Evolutionary conservation across 2,113 vertebrate genomes (phyloP), one percentile per base, ranked within the genome.

Genomic region (Acanthisitta chloris): DNA sequence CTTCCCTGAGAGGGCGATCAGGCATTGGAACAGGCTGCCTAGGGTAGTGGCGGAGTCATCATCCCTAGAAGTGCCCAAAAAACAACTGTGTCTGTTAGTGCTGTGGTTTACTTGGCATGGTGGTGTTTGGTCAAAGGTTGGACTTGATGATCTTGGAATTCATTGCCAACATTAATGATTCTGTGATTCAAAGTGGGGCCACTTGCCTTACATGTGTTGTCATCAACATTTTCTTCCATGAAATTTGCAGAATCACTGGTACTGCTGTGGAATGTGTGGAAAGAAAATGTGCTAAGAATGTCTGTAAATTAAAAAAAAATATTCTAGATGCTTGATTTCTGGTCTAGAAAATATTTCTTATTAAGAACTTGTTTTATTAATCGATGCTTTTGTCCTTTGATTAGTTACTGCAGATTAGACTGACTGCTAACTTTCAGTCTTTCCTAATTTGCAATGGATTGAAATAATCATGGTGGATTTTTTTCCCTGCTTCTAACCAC

Each of bases 151-250:
- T 17, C 36, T 20, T 58, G 28, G 15, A 51, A 45, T 7, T 17
- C 67, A 49, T 49, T 66, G 23, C 23, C 36, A 66, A 1, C 5
- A 14, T 57, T 33, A 36, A 31, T 43, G 42, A 29, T 38, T 65
- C 17, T 64, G 31, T 57, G 34, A 49, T 40, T 52, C 25, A 43
- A 23, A 43, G 33, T 55, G 54, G 12, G 12, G 4, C 16, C 21
- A 8, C 0, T 1, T 26, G 55, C 55, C 45, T 78, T 65, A 17
- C 0, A 0, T 8, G 3, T 9, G 3, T n/a, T n/a, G n/a, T n/a
- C 38, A 24, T 65, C 42, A 43, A 4, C 12, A 6, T 45, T 49
- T 48, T 4, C 17, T 55, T 72, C 24, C 10, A 14, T 23, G 46
- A 8, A 62, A 4, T 46, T 70, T 48, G 12, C 42, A 34, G 67